These are phyloP conservation scores for Microchirus variegatus DNA, from an alignment of 2,797 vertebrate species.

Conservation along the genomic window DNA sequence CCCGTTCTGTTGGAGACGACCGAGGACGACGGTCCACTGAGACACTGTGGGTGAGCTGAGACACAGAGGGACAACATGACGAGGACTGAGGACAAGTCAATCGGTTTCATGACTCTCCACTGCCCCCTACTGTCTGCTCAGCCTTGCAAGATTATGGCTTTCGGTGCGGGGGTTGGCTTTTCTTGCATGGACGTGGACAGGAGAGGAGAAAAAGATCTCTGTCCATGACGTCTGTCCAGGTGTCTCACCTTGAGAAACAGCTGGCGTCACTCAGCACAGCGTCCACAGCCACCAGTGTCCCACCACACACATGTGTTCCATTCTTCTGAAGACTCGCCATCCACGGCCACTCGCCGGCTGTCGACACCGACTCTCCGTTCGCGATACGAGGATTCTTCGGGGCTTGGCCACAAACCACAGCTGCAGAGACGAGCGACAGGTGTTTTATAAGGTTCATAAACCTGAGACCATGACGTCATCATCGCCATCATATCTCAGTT, in stretches of 20 bases:
- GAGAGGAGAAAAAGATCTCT: no score
- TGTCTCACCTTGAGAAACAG: slow-evolving; percentile 75
- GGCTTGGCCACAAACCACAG: slow-evolving; percentile 67
- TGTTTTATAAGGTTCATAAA: no score
- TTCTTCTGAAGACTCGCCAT: slow-evolving; percentile 76
- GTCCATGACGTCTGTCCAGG: no score
- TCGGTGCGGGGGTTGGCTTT: no score
- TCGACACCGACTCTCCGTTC: neutral
- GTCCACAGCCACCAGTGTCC: slow-evolving; percentile 76
- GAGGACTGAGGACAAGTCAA: neutral
- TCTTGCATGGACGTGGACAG: no score
- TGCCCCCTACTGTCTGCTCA: no score
- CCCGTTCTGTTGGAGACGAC: slow-evolving; percentile 41
- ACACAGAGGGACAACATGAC: neutral
- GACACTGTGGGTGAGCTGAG: slow-evolving; percentile 43
- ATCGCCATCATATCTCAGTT: no score
- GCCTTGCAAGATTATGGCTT: no score
- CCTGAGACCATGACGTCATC: no score
- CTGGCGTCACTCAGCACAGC: slow-evolving; percentile 81
- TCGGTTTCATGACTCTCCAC: no score
- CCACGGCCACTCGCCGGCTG: slow-evolving; percentile 70
- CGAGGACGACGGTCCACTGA: slow-evolving; percentile 61
- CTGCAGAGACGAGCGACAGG: slow-evolving; percentile 33
- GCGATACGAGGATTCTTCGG: slow-evolving; percentile 35
- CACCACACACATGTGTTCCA: slow-evolving; percentile 79